Conservation (phyloP, 2,113 vertebrate species). For the Himantopus leucocephalus region DNA sequence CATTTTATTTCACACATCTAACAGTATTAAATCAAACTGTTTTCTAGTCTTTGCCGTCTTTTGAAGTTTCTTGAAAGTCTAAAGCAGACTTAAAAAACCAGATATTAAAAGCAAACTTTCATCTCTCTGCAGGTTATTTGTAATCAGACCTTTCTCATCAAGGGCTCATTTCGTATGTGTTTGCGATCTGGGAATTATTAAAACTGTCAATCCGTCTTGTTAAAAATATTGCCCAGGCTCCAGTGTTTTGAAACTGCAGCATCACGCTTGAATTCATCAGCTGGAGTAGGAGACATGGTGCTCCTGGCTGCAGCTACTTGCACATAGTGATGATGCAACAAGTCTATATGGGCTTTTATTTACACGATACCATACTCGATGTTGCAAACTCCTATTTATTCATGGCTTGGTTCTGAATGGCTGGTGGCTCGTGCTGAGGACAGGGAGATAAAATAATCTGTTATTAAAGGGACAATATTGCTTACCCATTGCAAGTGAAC, state of each 20-base stretch:
- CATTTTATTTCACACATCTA: conserved; percentile 63
- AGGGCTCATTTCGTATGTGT: conserved; percentile 37
- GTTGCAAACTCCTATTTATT: neutral
- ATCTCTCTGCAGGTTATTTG: conserved; percentile 67
- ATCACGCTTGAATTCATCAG: neutral
- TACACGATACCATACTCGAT: too few relatives aligned
- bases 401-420: neutral
- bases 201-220: neutral
- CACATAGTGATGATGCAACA: rapidly evolving
- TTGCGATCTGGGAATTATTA: conserved; percentile 46
- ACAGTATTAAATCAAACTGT: conserved; percentile 66
- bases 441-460: neutral
- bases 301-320: neutral
- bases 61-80: conserved; percentile 62
- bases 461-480: neutral
- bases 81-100: conserved; percentile 18
- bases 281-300: neutral
- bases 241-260: neutral
- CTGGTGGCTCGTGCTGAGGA: neutral
- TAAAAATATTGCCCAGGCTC: conserved; percentile 5
- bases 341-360: neutral
- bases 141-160: conserved; percentile 66
- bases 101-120: conserved; percentile 62
- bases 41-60: conserved; percentile 59
- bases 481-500: rapidly evolving